Percentiles rank a stretch among this genome's conserved stretches.
phyloP scores from a whole-genome alignment of 2,888 invertebrate genomes.

The Mythimna loreyi region DNA sequence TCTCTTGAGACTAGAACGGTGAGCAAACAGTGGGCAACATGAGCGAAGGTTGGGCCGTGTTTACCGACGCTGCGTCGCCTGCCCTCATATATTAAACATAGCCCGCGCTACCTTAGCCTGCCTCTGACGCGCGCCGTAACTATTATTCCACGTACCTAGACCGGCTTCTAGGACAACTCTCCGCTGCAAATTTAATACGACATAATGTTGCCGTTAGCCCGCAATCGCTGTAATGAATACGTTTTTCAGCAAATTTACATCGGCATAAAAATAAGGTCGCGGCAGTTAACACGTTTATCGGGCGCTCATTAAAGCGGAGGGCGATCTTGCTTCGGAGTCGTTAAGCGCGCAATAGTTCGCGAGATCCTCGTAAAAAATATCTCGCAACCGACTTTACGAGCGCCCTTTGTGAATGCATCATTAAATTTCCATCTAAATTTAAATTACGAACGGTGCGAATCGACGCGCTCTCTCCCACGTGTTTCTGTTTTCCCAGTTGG shows the following conservation, averaged over 20 bases:
- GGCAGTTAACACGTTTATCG: slow-evolving; percentile 91
- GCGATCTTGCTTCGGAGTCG: slow-evolving; percentile 91
- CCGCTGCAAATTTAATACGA: slow-evolving; percentile 70
- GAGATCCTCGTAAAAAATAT: slow-evolving; percentile 91
- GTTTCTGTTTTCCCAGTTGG: slow-evolving; percentile 90
- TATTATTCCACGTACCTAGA: slow-evolving; percentile 63
- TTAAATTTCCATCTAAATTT: slow-evolving; percentile 91
- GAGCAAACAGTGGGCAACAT: slow-evolving; percentile 87
- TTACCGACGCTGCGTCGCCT: slow-evolving; percentile 88
- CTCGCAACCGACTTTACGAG: slow-evolving; percentile 90
- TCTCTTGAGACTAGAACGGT: slow-evolving; percentile 89
- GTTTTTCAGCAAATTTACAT: slow-evolving; percentile 90
- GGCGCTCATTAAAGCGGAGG: slow-evolving; percentile 90
- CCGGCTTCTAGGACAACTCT: slow-evolving; percentile 67
- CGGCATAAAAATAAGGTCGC: slow-evolving; percentile 90
- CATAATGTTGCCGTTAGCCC: slow-evolving; percentile 73
- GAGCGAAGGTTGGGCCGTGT: slow-evolving; percentile 87
- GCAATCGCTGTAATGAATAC: slow-evolving; percentile 87
- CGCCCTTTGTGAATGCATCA: slow-evolving; percentile 91
- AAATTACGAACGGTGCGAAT: slow-evolving; percentile 89
- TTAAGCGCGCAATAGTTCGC: slow-evolving; percentile 91
- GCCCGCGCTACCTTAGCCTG: slow-evolving; percentile 82
- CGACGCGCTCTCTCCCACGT: slow-evolving; percentile 88
- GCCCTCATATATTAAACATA: slow-evolving; percentile 90
- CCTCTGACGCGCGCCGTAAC: slow-evolving; percentile 68